Evolutionary conservation across 2,888 invertebrate genomes (phyloP).

Genomic region (Dexiosoma caninum): DNA sequence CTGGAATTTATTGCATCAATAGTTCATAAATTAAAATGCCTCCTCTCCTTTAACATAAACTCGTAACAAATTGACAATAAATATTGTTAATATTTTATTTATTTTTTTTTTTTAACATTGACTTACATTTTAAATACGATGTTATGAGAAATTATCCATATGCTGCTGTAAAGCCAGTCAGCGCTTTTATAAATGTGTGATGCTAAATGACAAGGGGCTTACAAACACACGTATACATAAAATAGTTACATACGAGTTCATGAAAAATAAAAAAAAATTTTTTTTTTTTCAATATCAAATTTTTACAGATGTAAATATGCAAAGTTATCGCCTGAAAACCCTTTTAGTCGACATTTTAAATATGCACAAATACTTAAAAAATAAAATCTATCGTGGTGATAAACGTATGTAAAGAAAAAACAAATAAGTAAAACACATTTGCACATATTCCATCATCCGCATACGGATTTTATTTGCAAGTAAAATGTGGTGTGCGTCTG

Average conservation of each 20-base stretch:
- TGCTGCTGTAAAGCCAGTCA: not conserved
- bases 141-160: not conserved
- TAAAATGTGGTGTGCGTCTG: too few relatives aligned
- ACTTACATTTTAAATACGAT: not conserved
- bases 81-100: not conserved
- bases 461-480: not conserved
- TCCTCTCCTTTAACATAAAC: not conserved
- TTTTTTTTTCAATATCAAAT: too few relatives aligned
- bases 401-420: constrained; percentile 16
- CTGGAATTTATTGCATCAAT: constrained; percentile 17
- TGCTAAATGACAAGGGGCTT: not conserved
- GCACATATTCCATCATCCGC: not conserved
- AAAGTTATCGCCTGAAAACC: not conserved
- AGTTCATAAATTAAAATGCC: not conserved
- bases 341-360: not conserved
- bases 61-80: not conserved
- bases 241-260: too few relatives aligned
- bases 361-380: not conserved
- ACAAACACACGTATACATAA: not conserved
- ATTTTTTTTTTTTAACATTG: not conserved
- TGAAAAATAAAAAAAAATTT: not conserved
- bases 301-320: not conserved
- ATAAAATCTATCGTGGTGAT: constrained; percentile 12
- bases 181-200: not conserved
- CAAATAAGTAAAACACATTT: constrained; percentile 24